phyloP scores from a whole-genome alignment of 2,113 vertebrate species.

The Hemichromis elongatus region DNA sequence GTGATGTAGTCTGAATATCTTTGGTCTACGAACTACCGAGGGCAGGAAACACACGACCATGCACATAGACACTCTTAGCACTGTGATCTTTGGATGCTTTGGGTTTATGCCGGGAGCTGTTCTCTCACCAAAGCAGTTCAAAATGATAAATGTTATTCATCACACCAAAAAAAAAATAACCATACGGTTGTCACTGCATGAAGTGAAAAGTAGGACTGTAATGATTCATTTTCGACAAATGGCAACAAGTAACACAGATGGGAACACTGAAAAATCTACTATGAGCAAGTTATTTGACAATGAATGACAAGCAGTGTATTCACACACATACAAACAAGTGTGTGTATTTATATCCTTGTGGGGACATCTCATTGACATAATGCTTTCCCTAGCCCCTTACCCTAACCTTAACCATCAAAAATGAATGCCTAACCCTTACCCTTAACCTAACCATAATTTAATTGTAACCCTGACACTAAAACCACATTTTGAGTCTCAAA shows the following conservation, averaged over 20 bases:
- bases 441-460: no score
- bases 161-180: neutral
- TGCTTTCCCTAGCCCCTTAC: no score
- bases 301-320: neutral
- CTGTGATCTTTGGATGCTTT: neutral
- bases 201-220: neutral
- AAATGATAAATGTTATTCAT: neutral
- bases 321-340: neutral
- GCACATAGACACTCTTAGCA: neutral
- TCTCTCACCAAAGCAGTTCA: neutral
- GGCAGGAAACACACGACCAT: neutral
- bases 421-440: no score
- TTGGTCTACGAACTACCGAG: neutral
- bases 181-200: conserved; percentile 21
- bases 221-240: neutral
- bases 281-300: neutral
- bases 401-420: no score
- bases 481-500: no score
- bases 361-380: no score
- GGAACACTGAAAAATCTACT: neutral
- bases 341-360: no score
- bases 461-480: no score
- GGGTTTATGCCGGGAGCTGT: neutral
- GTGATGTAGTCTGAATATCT: neutral
- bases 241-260: neutral